A percentile compares a stretch with the other conserved stretches of the same genome.
phyloP scores from a whole-genome alignment of 2,113 vertebrate species.

The Saguinus midas region DNA sequence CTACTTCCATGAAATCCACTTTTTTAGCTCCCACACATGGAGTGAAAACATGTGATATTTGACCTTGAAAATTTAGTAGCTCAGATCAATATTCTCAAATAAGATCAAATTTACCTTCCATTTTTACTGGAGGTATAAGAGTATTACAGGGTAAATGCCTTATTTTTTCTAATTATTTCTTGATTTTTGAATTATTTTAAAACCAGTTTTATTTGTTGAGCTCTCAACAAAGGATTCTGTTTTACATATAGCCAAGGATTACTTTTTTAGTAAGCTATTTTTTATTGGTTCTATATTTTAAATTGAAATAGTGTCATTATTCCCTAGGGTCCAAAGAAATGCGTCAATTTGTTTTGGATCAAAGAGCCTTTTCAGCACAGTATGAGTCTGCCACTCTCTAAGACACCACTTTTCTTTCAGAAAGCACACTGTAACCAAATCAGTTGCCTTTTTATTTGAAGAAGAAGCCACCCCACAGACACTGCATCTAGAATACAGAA shows the following conservation, averaged over 20 bases:
- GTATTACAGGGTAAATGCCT: background rate
- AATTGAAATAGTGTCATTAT: background rate
- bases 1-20: background rate
- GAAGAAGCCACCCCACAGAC: background rate
- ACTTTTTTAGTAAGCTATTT: background rate
- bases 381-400: background rate
- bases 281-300: background rate
- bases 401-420: background rate
- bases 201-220: background rate
- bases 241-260: background rate
- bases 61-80: background rate
- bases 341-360: background rate
- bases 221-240: background rate
- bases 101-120: background rate
- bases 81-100: background rate
- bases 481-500: background rate
- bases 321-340: background rate
- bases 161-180: background rate
- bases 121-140: background rate
- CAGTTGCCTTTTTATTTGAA: background rate
- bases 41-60: background rate
- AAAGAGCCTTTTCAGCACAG: too few species aligned
- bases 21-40: background rate
- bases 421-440: background rate
- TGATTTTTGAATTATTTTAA: background rate